These are phyloP conservation scores for Cerastis leucographa DNA, from an alignment of 2,888 invertebrate genomes.

Conservation along the genomic window DNA sequence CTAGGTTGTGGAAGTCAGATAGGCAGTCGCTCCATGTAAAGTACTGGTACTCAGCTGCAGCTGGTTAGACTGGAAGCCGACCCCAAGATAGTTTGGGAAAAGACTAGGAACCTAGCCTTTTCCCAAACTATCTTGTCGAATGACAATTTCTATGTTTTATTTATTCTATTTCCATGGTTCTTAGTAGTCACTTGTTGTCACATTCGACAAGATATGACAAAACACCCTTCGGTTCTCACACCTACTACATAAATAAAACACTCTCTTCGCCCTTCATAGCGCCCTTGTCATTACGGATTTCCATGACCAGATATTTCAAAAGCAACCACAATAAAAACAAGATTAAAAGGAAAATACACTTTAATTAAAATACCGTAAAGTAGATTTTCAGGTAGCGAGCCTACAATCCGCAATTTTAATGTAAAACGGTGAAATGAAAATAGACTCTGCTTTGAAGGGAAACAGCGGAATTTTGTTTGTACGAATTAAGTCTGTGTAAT, in stretches of 20 bases:
- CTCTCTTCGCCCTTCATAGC: background rate
- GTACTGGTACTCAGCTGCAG: no score
- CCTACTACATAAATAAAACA: slow-evolving; percentile 17
- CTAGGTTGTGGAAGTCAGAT: no score
- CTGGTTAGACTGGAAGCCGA: no score
- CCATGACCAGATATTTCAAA: slow-evolving; percentile 4
- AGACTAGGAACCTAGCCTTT: no score
- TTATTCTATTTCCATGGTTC: background rate
- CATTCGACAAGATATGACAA: slow-evolving; percentile 2
- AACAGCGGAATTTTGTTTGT: slow-evolving; percentile 5
- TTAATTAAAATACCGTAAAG: slow-evolving; percentile 20
- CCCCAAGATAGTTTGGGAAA: no score
- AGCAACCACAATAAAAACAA: slow-evolving; percentile 7
- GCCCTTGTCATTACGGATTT: slow-evolving; percentile 24
- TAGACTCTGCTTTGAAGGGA: background rate
- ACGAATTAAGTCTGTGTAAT: slow-evolving; percentile 14
- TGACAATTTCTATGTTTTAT: slow-evolving; percentile 6
- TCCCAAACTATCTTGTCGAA: no score
- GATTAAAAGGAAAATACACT: slow-evolving; percentile 29
- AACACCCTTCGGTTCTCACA: slow-evolving; percentile 21
- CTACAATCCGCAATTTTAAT: slow-evolving; percentile 30
- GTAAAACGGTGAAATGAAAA: background rate
- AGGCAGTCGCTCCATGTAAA: no score
- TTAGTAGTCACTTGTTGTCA: slow-evolving; percentile 2
- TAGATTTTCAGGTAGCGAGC: slow-evolving; percentile 34